Percentiles rank a stretch among this genome's conserved stretches.
Conservation (phyloP, 2,888 invertebrate species). For the Nowickia ferox region DNA sequence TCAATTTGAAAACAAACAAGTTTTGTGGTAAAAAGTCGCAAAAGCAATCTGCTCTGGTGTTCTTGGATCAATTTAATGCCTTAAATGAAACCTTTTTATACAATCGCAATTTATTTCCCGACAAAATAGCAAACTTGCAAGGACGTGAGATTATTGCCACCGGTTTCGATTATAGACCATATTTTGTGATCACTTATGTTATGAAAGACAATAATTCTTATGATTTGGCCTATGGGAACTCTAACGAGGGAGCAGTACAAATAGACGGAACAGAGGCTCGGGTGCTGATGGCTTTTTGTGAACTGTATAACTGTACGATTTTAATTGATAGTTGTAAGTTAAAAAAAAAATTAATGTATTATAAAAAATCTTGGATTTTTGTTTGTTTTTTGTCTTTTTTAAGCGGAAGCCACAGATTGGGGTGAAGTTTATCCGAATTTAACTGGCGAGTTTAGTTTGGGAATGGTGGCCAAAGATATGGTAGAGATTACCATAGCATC, state of each 20-base stretch:
- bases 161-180: conserved; percentile 80
- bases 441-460: conserved; percentile 87
- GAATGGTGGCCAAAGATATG: conserved; percentile 86
- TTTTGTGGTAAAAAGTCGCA: conserved; percentile 77
- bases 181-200: conserved; percentile 78
- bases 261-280: conserved; percentile 85
- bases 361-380: not conserved
- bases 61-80: conserved; percentile 76
- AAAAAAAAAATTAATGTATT: not conserved
- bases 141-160: conserved; percentile 79
- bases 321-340: conserved; percentile 79
- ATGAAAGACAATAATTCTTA: conserved; percentile 57
- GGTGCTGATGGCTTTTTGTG: conserved; percentile 81
- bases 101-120: conserved; percentile 76
- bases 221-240: conserved; percentile 73
- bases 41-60: conserved; percentile 72
- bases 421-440: conserved; percentile 87
- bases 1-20: conserved; percentile 80
- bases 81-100: conserved; percentile 69
- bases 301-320: conserved; percentile 83
- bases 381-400: not conserved
- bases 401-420: conserved; percentile 86
- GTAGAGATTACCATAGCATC: conserved; percentile 84
- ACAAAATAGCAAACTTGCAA: conserved; percentile 77
- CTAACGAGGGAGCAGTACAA: conserved; percentile 67